Conservation (phyloP, 2,113 vertebrate species). For the Anoplopoma fimbria region DNA sequence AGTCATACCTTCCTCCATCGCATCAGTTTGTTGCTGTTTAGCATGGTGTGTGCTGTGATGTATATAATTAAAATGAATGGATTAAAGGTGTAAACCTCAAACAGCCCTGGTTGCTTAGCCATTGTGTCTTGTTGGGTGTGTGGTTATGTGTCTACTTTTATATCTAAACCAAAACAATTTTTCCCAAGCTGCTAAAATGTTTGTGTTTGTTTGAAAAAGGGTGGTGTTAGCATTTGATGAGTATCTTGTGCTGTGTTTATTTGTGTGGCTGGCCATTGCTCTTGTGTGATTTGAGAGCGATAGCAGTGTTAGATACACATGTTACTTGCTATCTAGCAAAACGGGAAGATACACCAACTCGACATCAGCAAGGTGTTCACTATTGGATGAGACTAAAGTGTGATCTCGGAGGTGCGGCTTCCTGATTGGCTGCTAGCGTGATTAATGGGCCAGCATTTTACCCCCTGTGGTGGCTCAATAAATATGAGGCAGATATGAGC, state of each 20-base stretch:
- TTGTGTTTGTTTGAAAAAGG: not conserved
- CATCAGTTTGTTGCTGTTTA: not conserved
- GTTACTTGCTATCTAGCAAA: slow-evolving; percentile 41
- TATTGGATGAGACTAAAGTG: slow-evolving; percentile 9
- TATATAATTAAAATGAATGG: not conserved
- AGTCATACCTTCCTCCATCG: not conserved
- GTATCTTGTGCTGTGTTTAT: slow-evolving; percentile 55
- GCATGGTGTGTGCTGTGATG: not conserved
- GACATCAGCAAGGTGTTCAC: not conserved
- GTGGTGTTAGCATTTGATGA: slow-evolving; percentile 32
- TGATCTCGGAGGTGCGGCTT: slow-evolving; percentile 20
- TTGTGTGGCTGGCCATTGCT: slow-evolving; percentile 44
- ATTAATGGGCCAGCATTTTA: slow-evolving; percentile 49
- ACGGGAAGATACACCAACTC: slow-evolving; percentile 34
- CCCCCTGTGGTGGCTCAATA: slow-evolving; percentile 28
- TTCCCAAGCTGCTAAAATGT: not conserved
- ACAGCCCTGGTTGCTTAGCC: not conserved
- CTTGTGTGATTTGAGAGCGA: slow-evolving; percentile 19
- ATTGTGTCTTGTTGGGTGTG: not conserved
- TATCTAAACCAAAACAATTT: not conserved
- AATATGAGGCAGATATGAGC: slow-evolving; percentile 36
- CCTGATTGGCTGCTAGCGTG: slow-evolving; percentile 24
- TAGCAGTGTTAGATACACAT: slow-evolving; percentile 8
- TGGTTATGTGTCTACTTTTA: not conserved
- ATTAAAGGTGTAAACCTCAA: not conserved